Evolutionary conservation across 2,113 vertebrate genomes (phyloP).

Genomic region (Micromys minutus): DNA sequence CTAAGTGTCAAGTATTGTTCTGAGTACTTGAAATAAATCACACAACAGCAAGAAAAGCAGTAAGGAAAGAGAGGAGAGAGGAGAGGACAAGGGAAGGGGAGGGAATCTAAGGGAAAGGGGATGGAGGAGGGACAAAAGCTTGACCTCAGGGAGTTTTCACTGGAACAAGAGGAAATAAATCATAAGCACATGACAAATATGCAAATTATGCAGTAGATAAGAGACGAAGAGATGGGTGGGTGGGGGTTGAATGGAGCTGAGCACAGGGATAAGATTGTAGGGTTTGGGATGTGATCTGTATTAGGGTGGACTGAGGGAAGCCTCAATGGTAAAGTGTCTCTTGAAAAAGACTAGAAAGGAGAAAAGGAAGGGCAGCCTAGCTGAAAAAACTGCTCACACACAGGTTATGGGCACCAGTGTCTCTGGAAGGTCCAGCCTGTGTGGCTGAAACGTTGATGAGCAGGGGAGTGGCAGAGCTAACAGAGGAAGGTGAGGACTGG

Average conservation of each 20-base stretch:
- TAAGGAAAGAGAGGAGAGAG: not conserved
- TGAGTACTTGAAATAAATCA: not conserved
- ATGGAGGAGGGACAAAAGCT: not conserved
- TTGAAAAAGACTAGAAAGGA: not conserved
- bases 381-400: not conserved
- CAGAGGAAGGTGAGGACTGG: not conserved
- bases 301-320: not conserved
- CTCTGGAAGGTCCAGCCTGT: not conserved
- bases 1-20: not conserved
- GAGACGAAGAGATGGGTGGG: not conserved
- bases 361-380: not conserved
- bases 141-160: not conserved
- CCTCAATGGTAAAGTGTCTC: not conserved
- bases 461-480: not conserved
- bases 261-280: not conserved
- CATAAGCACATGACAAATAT: not conserved
- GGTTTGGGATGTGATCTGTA: not conserved
- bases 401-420: not conserved
- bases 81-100: not conserved
- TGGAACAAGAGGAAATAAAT: slow-evolving; percentile 21
- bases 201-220: not conserved
- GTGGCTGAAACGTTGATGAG: not conserved
- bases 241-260: not conserved
- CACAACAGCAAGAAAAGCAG: not conserved
- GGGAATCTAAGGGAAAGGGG: no score